Evolutionary conservation across 1,140 invertebrate species (phyloP).

Genomic region (Schlechtendalia chinensis): DNA sequence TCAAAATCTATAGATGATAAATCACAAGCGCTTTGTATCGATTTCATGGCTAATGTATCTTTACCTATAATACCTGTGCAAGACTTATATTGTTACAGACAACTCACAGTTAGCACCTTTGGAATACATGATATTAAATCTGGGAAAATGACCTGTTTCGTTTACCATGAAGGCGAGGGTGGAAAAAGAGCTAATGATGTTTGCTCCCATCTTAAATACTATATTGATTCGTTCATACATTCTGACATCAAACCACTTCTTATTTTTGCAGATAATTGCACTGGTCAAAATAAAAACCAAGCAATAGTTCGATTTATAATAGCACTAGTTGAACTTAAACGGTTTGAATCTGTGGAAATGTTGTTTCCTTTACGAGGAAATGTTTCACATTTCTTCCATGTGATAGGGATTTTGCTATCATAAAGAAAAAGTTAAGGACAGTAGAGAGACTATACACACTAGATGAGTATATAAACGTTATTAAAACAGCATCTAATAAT

Average conservation of each 20-base stretch:
- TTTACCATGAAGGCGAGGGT: constrained; percentile 45
- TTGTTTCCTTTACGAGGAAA: constrained; percentile 54
- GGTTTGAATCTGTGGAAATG: constrained; percentile 52
- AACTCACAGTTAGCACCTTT: constrained; percentile 40
- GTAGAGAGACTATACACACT: neutral
- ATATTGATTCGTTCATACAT: neutral
- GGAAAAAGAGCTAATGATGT: constrained; percentile 49
- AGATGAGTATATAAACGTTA: neutral
- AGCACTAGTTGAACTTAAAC: constrained; percentile 25
- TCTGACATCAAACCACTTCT: neutral
- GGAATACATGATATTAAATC: constrained; percentile 44
- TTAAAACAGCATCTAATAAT: neutral
- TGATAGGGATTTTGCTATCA: constrained; percentile 53
- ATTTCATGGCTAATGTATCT: constrained; percentile 39
- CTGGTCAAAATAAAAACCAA: constrained; percentile 52
- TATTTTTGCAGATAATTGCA: constrained; percentile 50
- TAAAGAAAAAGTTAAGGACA: constrained; percentile 48
- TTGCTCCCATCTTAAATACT: constrained; percentile 27
- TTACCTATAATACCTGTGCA: constrained; percentile 27
- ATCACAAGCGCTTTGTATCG: neutral
- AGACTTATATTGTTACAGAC: constrained; percentile 40
- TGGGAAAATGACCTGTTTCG: constrained; percentile 25
- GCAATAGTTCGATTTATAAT: constrained; percentile 48
- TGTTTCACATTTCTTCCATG: constrained; percentile 54
- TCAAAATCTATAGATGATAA: constrained; percentile 3